These are phyloP conservation scores for Labia minor DNA, from an alignment of 2,888 invertebrate species.

Conservation along the genomic window DNA sequence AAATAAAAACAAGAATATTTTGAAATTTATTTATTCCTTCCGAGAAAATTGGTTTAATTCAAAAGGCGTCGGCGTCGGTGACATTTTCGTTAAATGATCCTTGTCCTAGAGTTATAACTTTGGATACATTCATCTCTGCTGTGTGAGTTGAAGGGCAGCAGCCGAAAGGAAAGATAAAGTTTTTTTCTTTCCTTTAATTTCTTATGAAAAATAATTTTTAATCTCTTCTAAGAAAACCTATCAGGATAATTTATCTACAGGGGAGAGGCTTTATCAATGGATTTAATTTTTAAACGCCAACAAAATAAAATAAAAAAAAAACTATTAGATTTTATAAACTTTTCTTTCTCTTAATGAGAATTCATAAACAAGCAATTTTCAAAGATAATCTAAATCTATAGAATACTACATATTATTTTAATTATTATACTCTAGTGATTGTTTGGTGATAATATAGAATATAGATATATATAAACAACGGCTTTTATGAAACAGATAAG, in stretches of 20 bases:
- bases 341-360: no score
- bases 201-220: background rate
- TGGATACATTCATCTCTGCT: background rate
- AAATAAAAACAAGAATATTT: background rate
- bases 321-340: no score
- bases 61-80: background rate
- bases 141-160: background rate
- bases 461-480: no score
- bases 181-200: background rate
- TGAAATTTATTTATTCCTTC: background rate
- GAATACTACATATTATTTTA: no score
- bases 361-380: no score
- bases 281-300: no score
- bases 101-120: background rate
- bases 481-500: no score
- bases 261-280: background rate
- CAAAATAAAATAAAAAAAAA: no score
- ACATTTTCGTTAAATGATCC: slow-evolving; percentile 2
- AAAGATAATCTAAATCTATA: no score
- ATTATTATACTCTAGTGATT: no score
- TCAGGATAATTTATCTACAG: slow-evolving; percentile 2
- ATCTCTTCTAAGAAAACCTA: slow-evolving; percentile 6
- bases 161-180: background rate
- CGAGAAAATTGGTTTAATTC: background rate
- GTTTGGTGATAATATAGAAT: no score